Percentiles rank a stretch among this genome's conserved stretches.
Evolutionary conservation across 2,888 invertebrate species (phyloP).

Genomic region (Gastracanthus pulcherrimus): DNA sequence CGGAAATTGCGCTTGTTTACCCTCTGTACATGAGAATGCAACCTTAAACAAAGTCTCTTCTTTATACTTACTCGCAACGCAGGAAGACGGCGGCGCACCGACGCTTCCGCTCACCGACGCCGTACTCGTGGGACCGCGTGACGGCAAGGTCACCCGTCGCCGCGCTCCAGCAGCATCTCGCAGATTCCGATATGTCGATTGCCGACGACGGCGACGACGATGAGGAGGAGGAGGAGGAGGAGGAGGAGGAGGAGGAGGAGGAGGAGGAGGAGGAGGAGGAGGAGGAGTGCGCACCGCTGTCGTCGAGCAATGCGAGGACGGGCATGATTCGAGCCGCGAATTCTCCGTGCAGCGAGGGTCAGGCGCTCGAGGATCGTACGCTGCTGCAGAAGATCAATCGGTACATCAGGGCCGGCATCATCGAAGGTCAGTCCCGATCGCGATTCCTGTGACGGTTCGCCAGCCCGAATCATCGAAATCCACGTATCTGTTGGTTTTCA

Average conservation of each 20-base stretch:
- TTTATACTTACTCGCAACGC: no score
- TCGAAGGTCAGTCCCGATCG: conserved; percentile 65
- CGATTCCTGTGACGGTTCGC: no score
- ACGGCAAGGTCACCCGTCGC: not conserved
- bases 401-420: conserved; percentile 67
- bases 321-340: no score
- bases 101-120: conserved; percentile 45
- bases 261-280: not conserved
- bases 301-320: not conserved
- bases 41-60: no score
- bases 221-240: not conserved
- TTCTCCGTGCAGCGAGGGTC: not conserved
- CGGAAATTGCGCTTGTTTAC: no score
- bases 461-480: no score
- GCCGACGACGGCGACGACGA: no score
- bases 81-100: not conserved
- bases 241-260: not conserved
- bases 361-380: conserved; percentile 54
- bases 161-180: not conserved
- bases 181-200: no score
- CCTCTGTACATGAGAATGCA: no score
- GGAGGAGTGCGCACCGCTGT: not conserved
- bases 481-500: no score
- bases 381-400: conserved; percentile 66
- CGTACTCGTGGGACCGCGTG: conserved; percentile 29